These are phyloP conservation scores for Pachyrhynchus sulphureomaculatus DNA, from an alignment of 1,140 invertebrate species.

Conservation along the genomic window DNA sequence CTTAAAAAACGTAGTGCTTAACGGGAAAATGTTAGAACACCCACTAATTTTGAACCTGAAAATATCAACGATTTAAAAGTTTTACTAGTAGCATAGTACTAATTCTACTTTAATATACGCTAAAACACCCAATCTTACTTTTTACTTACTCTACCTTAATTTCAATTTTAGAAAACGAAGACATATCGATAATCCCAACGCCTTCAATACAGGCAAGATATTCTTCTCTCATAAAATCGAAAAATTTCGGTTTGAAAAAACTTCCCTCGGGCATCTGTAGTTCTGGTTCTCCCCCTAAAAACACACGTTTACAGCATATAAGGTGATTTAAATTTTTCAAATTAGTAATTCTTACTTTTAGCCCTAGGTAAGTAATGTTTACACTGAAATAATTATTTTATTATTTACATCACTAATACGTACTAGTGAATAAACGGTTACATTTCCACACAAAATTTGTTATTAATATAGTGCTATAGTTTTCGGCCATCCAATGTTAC, in stretches of 20 bases:
- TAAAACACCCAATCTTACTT: not conserved
- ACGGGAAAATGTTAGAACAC: not conserved
- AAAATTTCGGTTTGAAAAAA: conserved; percentile 76
- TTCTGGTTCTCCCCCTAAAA: conserved; percentile 51
- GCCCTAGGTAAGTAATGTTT: no score
- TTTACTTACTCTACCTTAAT: conserved; percentile 60
- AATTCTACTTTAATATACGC: not conserved
- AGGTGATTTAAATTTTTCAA: no score
- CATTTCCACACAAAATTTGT: no score
- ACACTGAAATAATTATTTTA: no score
- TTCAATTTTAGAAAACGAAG: conserved; percentile 82
- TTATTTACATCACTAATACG: no score
- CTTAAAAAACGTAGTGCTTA: not conserved
- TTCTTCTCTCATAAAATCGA: conserved; percentile 72
- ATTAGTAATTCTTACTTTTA: no score
- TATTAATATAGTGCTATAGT: no score
- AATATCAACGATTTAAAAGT: no score
- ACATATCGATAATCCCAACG: conserved; percentile 82
- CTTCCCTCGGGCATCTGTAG: conserved; percentile 59
- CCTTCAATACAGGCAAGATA: conserved; percentile 77
- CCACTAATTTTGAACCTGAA: no score
- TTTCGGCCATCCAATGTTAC: no score
- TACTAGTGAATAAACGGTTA: no score
- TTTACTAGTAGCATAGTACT: no score
- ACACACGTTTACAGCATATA: not conserved